Evolutionary conservation across 2,888 invertebrate genomes (phyloP), one percentile per base, ranked within the genome.

Genomic region (Lepidochitona cinerea): DNA sequence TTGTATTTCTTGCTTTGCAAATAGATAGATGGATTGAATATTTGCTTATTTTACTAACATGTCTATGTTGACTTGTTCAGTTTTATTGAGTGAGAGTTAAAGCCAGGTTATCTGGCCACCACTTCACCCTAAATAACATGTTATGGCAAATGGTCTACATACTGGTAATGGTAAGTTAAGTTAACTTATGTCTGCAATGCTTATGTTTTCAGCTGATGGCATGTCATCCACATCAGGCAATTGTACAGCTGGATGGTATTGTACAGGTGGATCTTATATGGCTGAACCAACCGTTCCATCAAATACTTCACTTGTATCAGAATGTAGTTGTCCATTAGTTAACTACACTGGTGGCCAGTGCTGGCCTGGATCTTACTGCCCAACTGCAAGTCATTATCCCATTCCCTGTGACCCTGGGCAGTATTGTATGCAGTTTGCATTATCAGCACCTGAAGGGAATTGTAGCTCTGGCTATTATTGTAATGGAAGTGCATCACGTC

Each of bases 341-440:
- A 88, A 88, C 79, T 85, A 87, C 76, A 89, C 88, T 4, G 88
- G 89, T 7, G 88, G 88, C 7, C 76, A 84, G 67, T 89, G 89
- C 78, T 87, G 87, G 87, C 86, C 88, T 7, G 88, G 88, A 1
- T 85, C 87, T 5, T 89, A 85, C 80, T 89, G 89, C 74, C 87
- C 87, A 1, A 69, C 71, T 33, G 88, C 88, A 0, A 64, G 84
- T n/a, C 71, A 73, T 66, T 88, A 88, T 72, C 89, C 88, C 0
- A 73, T 86, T 26, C 65, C 75, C 32, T 89, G 89, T 80, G 81
- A 81, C n/a, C 82, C 79, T 12, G 89, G 89, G 1, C 78, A 68
- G 68, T 89, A 87, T 81, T 89, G 89, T 75, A 75, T 79, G 65
- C 75, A 79, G 37, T 84, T 75, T 69, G 88, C 85, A 12, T 79